phyloP scores from a whole-genome alignment of 1,140 invertebrate species.

The Drosophila santomea region DNA sequence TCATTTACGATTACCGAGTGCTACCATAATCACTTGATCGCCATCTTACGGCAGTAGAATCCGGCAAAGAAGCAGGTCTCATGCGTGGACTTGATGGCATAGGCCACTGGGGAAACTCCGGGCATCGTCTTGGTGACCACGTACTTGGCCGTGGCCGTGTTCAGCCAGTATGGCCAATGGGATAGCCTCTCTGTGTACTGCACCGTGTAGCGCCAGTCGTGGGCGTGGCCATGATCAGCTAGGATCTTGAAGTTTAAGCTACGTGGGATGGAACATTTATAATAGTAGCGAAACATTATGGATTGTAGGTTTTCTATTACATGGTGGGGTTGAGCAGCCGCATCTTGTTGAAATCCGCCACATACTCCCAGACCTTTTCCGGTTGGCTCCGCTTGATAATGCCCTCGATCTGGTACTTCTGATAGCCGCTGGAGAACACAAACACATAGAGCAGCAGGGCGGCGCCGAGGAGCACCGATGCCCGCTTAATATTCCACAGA shows the following conservation, averaged over 20 bases:
- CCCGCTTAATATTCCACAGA: conserved; percentile 71
- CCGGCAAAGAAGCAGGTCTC: conserved; percentile 87
- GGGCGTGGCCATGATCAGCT: conserved; percentile 88
- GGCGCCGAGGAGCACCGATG: conserved; percentile 43
- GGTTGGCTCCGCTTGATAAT: conserved; percentile 86
- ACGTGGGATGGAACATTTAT: background rate
- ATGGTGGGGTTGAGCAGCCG: conserved; percentile 89
- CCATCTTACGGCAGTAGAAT: conserved; percentile 87
- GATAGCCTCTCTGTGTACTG: conserved; percentile 88
- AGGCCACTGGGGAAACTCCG: conserved; percentile 78
- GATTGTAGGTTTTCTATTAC: conserved; percentile 84
- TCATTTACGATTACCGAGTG: background rate
- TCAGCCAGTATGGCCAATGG: conserved; percentile 87
- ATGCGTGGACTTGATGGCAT: conserved; percentile 87
- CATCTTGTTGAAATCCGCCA: conserved; percentile 91
- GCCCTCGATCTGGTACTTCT: conserved; percentile 82
- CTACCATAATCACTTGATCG: background rate
- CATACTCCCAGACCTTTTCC: conserved; percentile 89
- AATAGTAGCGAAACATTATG: no score
- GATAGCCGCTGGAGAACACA: conserved; percentile 73
- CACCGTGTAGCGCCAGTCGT: conserved; percentile 90
- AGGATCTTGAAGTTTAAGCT: conserved; percentile 88
- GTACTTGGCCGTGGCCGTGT: conserved; percentile 87
- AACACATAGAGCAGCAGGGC: conserved; percentile 63
- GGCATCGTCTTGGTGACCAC: conserved; percentile 85